Evolutionary conservation across 2,888 invertebrate genomes (phyloP).

Genomic region (Drosophila kuntzei): DNA sequence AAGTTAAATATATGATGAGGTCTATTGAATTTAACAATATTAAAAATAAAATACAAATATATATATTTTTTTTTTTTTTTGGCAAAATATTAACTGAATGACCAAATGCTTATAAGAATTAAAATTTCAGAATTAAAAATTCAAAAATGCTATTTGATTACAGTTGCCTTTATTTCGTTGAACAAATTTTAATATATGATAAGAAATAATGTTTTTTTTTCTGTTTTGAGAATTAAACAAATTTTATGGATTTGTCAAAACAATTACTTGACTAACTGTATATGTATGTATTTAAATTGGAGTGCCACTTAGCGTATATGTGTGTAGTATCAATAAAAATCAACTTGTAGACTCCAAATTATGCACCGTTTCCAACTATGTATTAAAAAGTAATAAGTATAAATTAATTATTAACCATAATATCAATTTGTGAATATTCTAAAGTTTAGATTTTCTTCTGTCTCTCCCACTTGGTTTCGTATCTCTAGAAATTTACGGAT

Average conservation of each 20-base stretch:
- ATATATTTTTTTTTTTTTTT: too few species aligned
- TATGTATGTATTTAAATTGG: not conserved
- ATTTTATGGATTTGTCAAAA: not conserved
- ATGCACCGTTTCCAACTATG: conserved; percentile 7
- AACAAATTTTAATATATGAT: too few species aligned
- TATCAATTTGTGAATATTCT: not conserved
- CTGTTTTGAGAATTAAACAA: too few species aligned
- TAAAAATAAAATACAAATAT: too few species aligned
- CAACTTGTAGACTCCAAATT: conserved; percentile 1
- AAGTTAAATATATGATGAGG: too few species aligned
- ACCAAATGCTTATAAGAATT: too few species aligned
- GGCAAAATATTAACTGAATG: too few species aligned
- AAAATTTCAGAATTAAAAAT: too few species aligned
- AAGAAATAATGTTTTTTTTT: too few species aligned
- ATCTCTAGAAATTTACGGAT: conserved; percentile 93
- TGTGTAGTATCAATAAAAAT: conserved; percentile 1
- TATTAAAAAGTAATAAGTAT: conserved; percentile 13
- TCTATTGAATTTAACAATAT: too few species aligned
- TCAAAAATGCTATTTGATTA: too few species aligned
- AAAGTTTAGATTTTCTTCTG: not conserved
- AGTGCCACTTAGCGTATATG: not conserved
- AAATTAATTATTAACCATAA: conserved; percentile 2
- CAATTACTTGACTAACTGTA: not conserved
- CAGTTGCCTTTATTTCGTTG: too few species aligned
- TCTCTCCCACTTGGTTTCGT: conserved; percentile 30